phyloP scores from a whole-genome alignment of 2,113 vertebrate genomes.

The Anarrhichthys ocellatus region DNA sequence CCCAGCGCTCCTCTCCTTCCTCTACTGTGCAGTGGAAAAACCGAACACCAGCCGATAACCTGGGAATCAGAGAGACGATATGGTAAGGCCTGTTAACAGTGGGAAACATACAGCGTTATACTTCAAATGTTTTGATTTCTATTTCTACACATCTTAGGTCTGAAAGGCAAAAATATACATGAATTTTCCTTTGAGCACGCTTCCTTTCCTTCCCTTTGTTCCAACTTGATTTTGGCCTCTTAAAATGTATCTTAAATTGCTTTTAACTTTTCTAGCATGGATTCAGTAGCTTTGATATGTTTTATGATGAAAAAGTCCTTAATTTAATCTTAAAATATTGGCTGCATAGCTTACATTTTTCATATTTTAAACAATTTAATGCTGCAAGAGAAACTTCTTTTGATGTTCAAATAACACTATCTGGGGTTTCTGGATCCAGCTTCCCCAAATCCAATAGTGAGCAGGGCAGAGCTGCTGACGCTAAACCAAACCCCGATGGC shows the following conservation, averaged over 20 bases:
- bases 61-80: constrained; percentile 31
- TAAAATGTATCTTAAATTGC: background rate
- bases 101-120: background rate
- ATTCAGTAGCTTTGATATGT: too few relatives aligned
- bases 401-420: background rate
- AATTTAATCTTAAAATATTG: too few relatives aligned
- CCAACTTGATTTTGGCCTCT: background rate
- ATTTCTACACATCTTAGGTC: background rate
- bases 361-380: background rate
- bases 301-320: too few relatives aligned
- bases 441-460: background rate
- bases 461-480: background rate
- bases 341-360: too few relatives aligned
- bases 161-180: background rate
- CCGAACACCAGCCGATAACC: constrained; percentile 45
- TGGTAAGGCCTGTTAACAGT: background rate
- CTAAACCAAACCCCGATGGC: background rate
- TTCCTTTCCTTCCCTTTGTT: background rate
- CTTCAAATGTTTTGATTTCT: background rate
- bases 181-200: background rate
- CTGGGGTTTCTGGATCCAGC: background rate
- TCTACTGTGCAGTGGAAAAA: constrained; percentile 38
- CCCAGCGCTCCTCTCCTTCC: constrained; percentile 16
- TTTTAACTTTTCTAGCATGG: background rate
- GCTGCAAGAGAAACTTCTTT: background rate